Evolutionary conservation across 2,113 vertebrate genomes (phyloP), one percentile per base, ranked within the genome.

Genomic region (Pollachius pollachius): DNA sequence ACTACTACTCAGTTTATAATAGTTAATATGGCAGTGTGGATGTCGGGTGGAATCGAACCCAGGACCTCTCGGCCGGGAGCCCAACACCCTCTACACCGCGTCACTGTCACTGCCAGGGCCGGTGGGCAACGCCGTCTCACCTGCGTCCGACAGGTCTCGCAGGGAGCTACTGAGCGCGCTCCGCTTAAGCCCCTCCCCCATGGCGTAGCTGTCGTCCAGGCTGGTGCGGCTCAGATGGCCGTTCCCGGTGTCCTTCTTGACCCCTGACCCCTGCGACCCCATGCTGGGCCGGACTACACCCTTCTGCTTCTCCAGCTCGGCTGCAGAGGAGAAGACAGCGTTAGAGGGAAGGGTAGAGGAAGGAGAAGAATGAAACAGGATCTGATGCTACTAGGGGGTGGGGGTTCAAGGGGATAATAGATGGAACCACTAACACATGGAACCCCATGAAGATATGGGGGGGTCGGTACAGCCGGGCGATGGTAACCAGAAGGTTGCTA

Each of bases 81-180:
- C 52, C 52, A n/a, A 7, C 57, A 7, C 57, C 57, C n/a, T 18
- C 5, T 15, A 15, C 59, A 61, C n/a, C 58, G 7, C 16, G 18
- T 16, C 16, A 54, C 52, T 54, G 12, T 15, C 9, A 6, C 54
- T 57, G 15, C 54, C 54, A 11, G 15, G 15, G 15, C n/a, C 54
- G 54, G 12, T 12, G 52, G 17, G 5, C 19, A 3, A 8, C 25
- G 69, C 8, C 2, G 25, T 73, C 91, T 91, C 93, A 98, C 97
- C 97, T 92, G 96, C 96, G 86, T 98, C 96, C 0, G 97, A 99
- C 70, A 98, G 94, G 87, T 98, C 96, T 1, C 96, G 83, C 1
- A 99, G 90, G n/a, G 96, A 99, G 89, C 96, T 97, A 91, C 97
- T 98, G 72, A 98, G 95, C 0, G 97, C 96, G 0, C 95, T 98